Evolutionary conservation across 2,797 vertebrate genomes (phyloP), one percentile per base, ranked within the genome.

Genomic region (Coilia nasus): DNA sequence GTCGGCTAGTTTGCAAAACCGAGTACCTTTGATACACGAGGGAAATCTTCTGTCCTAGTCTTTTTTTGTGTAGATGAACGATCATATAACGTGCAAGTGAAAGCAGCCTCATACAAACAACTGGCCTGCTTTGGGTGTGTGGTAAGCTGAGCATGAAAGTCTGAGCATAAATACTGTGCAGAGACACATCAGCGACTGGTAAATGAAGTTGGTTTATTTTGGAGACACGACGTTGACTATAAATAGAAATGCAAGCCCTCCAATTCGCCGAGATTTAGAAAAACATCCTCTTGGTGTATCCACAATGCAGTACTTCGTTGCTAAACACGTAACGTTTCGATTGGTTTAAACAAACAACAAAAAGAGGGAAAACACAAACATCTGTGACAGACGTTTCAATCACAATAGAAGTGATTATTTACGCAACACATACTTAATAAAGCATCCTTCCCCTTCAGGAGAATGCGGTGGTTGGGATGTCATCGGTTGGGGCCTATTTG

Each of bases 381-480:
- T 10, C 1, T 14, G 7, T 54, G 50, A 41, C 35, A 41, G 35
- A 41, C 35, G 35, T 41, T 41, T 41, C 35, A 41, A 5, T 5
- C 5, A 41, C 35, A 41, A 5, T 41, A 41, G 2, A 54, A 54
- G 2, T 54, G 9, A 54, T 54, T 84, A 17, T 84, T 15, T 56
- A 64, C 78, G 41, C 31, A 46, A 84, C 25, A 78, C 23, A 41
- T 82, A 19, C n/a, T 7, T 56, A 50, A 15, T 31, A 31, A 28
- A 25, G 46, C 21, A 6, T 60, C n/a, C 81, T 50, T 6, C 83
- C 56, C 84, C 23, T 19, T 6, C 86, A 96, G 95, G 93, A 96
- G 95, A 93, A 91, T 96, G 93, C 92, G 95, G 80, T 93, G 93
- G 94, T 85, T 96, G 90, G 86, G 93, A 31, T 95, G 95, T 87